These are phyloP conservation scores for Lepilemur ruficaudatus DNA, from an alignment of 2,797 vertebrate genomes.

Conservation along the genomic window DNA sequence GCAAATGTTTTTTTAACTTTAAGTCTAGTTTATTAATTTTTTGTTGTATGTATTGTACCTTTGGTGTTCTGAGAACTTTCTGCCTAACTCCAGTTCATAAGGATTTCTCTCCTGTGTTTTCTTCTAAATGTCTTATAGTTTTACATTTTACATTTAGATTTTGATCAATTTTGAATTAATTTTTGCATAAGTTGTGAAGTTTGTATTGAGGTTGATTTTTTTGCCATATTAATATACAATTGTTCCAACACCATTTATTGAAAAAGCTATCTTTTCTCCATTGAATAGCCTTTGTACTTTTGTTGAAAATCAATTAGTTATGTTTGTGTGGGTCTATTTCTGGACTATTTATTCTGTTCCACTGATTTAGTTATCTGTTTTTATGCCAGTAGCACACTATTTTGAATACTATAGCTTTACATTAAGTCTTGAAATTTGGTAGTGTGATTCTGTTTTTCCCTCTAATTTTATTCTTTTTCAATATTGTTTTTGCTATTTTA, in stretches of 20 bases:
- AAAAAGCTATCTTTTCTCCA: background rate
- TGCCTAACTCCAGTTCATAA: background rate
- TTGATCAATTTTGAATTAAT: conserved; percentile 13
- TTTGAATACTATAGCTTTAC: background rate
- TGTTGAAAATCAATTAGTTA: background rate
- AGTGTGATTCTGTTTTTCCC: background rate
- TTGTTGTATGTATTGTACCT: background rate
- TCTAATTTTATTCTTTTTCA: background rate
- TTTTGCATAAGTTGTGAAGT: background rate
- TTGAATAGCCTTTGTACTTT: background rate
- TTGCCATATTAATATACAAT: background rate
- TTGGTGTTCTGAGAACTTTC: background rate
- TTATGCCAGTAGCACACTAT: background rate
- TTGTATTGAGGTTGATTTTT: background rate
- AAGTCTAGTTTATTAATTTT: background rate
- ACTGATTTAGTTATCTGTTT: background rate
- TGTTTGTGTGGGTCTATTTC: background rate
- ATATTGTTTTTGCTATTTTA: background rate
- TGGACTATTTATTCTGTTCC: background rate
- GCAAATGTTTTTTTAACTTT: background rate
- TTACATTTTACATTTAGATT: background rate
- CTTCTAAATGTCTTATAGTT: background rate
- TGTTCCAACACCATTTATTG: background rate
- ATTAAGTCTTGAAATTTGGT: background rate
- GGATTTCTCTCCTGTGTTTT: background rate